Base-by-base conservation (phyloP, 2,113 vertebrate species). In the Aramus guarauna region DNA sequence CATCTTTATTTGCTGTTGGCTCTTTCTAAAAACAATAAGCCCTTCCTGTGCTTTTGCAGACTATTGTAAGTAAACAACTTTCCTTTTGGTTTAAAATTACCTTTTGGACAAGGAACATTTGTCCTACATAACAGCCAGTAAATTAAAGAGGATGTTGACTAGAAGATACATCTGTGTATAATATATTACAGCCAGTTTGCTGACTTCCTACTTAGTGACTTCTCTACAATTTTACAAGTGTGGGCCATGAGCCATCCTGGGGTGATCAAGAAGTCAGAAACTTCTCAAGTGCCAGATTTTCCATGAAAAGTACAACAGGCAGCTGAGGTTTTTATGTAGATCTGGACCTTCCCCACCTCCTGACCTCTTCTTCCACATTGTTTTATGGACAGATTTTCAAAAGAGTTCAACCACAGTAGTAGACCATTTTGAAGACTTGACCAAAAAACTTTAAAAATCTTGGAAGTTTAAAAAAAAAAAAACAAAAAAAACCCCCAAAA, bases 1-100 rank as follows among this genome's bases (percentile, higher is more conserved):
- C 45, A 93, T 63, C 47, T 93, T 93, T 74, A 77, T 74, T 94
- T 86, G 68, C 23, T 86, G 14, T 68, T 84, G 10, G 24, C 16
- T 64, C 43, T 88, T 90, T 63, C 56, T 74, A 87, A 79, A 96
- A 90, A 95, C 80, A 95, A 89, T 90, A 81, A 94, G 47, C 3
- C 5, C 26, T 94, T 97, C 96, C 94, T 94, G 94, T 91, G 34
- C 4, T 75, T 94, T 66, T 81, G 22, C 24, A 68, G 48, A 75
- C 55, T 68, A 63, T 74, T 95, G 50, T 71, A 94, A 92, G 75
- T 53, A 89, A 95, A 92, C 45, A 83, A 77, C 55, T 84, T 34
- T 78, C 59, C 56, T 94, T 96, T 93, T 67, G 50, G 64, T 81
- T 92, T 92, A 64, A 92, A 91, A 84, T 84, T 95, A 86, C 60